Evolutionary conservation across 2,888 invertebrate species (phyloP), one percentile per base, ranked within the genome.

Genomic region (Megaustenia siamemsis): DNA sequence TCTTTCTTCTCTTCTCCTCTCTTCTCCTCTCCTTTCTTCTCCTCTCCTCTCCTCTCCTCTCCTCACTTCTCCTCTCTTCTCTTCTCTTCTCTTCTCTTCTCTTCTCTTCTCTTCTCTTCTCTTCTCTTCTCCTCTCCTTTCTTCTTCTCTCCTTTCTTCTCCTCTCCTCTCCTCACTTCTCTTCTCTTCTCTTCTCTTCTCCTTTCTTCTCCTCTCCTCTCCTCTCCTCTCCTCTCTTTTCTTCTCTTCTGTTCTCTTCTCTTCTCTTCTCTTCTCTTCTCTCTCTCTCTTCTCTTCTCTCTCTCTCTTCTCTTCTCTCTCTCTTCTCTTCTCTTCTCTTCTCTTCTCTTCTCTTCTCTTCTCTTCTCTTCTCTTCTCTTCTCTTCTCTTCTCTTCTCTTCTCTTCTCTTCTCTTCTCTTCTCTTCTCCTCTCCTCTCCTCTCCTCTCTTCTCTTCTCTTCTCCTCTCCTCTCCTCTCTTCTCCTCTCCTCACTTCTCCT

Each of bases 1-100:
- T 45, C 76, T 43, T 24, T 43, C 76, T 45, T 76, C 53, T 45
- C n/a, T 28, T 28, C n/a, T 28, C 53, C 45, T 28, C 76, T 76
- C 76, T 28, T 76, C 76, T 28, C 32, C 15, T 35, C 35, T 32
- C 35, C 28, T 32, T 38, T 56, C 56, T 12, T 77, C 35, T 35
- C 21, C 24, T 32, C 56, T 24, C n/a, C 12, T 15, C 53, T 35
- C 43, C 28, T 53, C 77, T 15, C 35, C 28, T 35, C 28, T 49
- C 56, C 32, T 43, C 32, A 28, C 71, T 24, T 35, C 71, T 24
- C 43, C 38, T 24, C 43, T 35, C 43, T 15, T 24, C 71, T 35
- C 24, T 43, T 71, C 71, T 28, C 45, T 49, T 21, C 18, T 38
- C 40, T 56, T 45, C 32, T 35, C 71, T 24, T 71, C 32, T 71